Conservation (phyloP, 2,888 invertebrate species). For the Romanomermis culicivorax region DNA sequence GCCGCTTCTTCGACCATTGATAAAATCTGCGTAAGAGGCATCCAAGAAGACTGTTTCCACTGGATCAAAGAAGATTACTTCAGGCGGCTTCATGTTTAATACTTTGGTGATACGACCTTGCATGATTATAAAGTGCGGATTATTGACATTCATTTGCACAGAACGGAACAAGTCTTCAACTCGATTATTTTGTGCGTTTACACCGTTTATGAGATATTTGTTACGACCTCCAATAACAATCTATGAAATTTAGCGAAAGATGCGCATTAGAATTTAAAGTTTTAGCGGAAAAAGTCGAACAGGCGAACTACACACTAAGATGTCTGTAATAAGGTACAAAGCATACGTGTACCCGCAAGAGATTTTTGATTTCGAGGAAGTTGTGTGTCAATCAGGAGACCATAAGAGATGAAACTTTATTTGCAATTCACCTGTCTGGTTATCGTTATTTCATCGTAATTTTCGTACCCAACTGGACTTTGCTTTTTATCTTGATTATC, state of each 20-base stretch:
- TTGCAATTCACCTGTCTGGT: constrained; percentile 78
- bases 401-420: too few species aligned
- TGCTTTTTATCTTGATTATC: constrained; percentile 61
- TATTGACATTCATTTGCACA: constrained; percentile 90
- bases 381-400: too few species aligned
- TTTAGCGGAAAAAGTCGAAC: too few species aligned
- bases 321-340: too few species aligned
- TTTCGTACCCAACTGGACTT: constrained; percentile 74
- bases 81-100: constrained; percentile 89
- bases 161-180: constrained; percentile 87
- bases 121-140: constrained; percentile 98
- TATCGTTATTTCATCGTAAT: constrained; percentile 68
- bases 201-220: constrained; percentile 80
- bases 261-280: too few species aligned
- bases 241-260: constrained; percentile 13
- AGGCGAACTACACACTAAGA: too few species aligned
- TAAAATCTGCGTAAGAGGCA: constrained; percentile 43
- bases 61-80: constrained; percentile 39
- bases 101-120: constrained; percentile 97
- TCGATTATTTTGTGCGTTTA: constrained; percentile 63
- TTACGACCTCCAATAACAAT: constrained; percentile 29
- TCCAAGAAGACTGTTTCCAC: neutral
- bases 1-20: constrained; percentile 98
- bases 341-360: too few species aligned
- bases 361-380: too few species aligned